Evolutionary conservation across 2,888 invertebrate genomes (phyloP), one percentile per base, ranked within the genome.

Genomic region (Agonopterix alstromeriana): DNA sequence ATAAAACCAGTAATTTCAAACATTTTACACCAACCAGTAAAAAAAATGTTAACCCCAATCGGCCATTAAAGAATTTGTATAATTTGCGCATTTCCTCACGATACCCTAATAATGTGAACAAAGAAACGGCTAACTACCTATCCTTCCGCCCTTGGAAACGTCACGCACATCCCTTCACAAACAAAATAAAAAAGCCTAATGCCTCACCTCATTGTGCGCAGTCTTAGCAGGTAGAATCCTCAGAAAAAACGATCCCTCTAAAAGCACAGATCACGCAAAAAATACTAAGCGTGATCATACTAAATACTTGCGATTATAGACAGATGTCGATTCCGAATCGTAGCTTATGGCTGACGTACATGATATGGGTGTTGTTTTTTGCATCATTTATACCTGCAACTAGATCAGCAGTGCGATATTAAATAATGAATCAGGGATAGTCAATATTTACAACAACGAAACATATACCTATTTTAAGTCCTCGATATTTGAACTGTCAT

Each of bases 101-200:
- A 68, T 72, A 65, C 71, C 68, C 70, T 68, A 73, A 80, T 77
- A 80, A 46, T 69, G 64, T 65, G 72, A 70, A 84, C 77, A 80
- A 82, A 78, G 62, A 72, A 74, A 35, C 45, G 12, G 57, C 61
- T 55, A 70, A 73, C 77, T 75, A 72, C 73, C 78, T 80, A 86
- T 85, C 82, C 86, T 87, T 87, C 86, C 85, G 85, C 82, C 81
- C 78, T 74, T 73, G 70, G 73, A 73, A 76, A 70, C 73, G 74
- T 82, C 85, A 85, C 85, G 86, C 82, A 84, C 77, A 77, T 84
- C 81, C 81, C 75, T 80, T 77, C 55, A 62, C 68, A 78, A 78
- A 79, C 67, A 77, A 70, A 69, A 63, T 63, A 69, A 68, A 78
- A 78, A 76, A 67, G 62, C 8, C 12, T 62, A 70, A 68, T 63